Evolutionary conservation across 1,140 invertebrate genomes (phyloP).

Genomic region (Pristionchus pacificus): DNA sequence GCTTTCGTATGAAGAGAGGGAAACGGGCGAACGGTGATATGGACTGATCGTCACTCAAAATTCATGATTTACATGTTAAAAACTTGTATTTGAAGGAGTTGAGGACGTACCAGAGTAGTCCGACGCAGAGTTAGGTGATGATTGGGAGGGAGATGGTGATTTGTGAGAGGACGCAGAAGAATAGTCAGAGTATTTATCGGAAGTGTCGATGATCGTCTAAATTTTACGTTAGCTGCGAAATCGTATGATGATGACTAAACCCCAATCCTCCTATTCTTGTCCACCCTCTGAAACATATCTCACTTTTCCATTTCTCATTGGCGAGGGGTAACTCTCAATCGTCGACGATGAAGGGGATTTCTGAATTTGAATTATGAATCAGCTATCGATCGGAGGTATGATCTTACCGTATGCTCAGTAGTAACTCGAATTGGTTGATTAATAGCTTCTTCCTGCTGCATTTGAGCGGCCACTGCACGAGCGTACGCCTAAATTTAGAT

Average conservation of each 20-base stretch:
- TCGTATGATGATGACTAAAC: neutral
- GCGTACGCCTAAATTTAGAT: no score
- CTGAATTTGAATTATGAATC: neutral
- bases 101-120: neutral
- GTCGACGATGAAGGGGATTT: neutral
- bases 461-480: no score
- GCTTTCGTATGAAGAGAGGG: no score
- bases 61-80: no score
- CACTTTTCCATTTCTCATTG: neutral
- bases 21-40: no score
- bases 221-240: neutral
- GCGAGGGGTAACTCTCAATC: neutral
- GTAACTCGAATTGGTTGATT: no score
- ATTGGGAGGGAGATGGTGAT: constrained; percentile 1
- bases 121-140: neutral
- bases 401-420: no score
- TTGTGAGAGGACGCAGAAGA: constrained; percentile 19
- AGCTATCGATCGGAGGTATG: no score
- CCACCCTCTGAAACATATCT: neutral
- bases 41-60: no score
- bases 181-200: constrained; percentile 13
- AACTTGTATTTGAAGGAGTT: no score
- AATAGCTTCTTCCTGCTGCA: no score
- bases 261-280: no score
- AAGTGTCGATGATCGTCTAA: neutral